phyloP scores from a whole-genome alignment of 1,140 invertebrate genomes.

The Heliconius hewitsoni region DNA sequence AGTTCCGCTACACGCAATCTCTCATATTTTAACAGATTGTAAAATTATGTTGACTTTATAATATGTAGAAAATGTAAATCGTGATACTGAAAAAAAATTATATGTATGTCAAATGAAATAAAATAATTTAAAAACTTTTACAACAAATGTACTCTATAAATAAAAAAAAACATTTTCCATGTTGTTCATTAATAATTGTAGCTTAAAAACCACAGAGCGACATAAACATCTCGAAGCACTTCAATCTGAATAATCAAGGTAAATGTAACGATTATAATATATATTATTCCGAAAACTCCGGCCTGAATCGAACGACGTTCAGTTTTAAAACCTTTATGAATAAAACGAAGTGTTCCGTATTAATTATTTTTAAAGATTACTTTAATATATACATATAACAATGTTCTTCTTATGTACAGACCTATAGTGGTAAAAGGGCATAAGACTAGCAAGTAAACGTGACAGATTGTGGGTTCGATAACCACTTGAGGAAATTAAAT shows the following conservation, averaged over 20 bases:
- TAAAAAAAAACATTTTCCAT: background rate
- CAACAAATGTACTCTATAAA: background rate
- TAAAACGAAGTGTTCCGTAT: background rate
- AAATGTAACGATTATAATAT: constrained; percentile 15
- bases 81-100: no score
- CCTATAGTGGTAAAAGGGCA: no score
- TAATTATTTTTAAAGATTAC: background rate
- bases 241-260: constrained; percentile 15
- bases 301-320: background rate
- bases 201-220: constrained; percentile 9
- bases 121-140: background rate
- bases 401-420: no score
- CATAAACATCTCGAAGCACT: constrained; percentile 2
- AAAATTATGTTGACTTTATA: no score
- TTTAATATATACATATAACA: no score
- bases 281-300: background rate
- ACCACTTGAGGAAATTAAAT: no score
- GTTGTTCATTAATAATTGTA: background rate
- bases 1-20: no score
- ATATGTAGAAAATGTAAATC: no score
- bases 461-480: no score
- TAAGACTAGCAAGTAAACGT: no score
- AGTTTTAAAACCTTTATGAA: background rate
- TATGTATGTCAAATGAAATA: no score
- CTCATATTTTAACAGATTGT: no score